phyloP scores from a whole-genome alignment of 2,797 vertebrate genomes.

The Anguilla megastoma region DNA sequence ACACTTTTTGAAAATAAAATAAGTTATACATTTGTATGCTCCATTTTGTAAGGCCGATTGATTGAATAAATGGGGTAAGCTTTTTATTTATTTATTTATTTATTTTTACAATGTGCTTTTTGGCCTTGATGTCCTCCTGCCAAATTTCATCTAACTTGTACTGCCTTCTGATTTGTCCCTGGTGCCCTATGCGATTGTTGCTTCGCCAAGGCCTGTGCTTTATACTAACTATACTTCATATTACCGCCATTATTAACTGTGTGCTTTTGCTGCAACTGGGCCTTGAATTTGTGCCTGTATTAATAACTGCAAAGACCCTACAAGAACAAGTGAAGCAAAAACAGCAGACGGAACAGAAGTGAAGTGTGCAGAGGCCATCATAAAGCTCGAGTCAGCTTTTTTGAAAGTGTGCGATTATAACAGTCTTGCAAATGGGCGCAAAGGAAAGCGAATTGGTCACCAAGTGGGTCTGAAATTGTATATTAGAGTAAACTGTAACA shows the following conservation, averaged over 20 bases:
- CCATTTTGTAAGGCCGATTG: no score
- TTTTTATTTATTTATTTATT: no score
- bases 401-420: neutral
- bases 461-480: neutral
- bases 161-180: no score
- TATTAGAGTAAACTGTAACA: neutral
- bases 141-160: no score
- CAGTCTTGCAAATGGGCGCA: neutral
- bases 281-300: neutral
- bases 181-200: neutral
- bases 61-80: no score
- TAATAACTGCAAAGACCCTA: neutral
- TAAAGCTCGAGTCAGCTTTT: neutral
- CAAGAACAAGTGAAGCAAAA: neutral
- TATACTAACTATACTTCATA: neutral
- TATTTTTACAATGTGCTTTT: no score
- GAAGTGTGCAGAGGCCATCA: neutral
- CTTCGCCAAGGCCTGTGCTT: no score
- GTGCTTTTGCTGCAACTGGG: neutral
- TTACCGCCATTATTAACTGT: neutral
- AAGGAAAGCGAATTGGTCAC: neutral
- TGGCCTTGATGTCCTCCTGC: no score
- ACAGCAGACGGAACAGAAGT: neutral
- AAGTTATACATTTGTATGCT: no score
- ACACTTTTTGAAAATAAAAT: no score